These are phyloP conservation scores for Catocala fraxini DNA, from an alignment of 2,888 invertebrate species.

Conservation along the genomic window DNA sequence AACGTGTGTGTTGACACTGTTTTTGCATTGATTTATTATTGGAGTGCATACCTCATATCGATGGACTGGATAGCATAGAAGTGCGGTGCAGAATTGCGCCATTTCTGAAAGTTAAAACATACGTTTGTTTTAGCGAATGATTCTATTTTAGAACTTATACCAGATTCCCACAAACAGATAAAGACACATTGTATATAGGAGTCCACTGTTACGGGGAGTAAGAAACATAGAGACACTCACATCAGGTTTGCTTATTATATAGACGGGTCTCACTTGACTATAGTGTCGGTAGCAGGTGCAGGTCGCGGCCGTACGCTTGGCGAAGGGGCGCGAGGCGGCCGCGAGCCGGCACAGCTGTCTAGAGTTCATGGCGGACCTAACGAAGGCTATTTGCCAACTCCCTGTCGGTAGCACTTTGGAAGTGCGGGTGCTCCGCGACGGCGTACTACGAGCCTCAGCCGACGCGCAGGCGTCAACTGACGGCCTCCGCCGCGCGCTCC, in stretches of 20 bases:
- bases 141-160: neutral
- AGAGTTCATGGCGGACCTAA: constrained; percentile 66
- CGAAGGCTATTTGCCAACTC: constrained; percentile 34
- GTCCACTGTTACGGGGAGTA: constrained; percentile 30
- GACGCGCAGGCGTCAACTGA: constrained; percentile 81
- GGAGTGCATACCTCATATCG: constrained; percentile 76
- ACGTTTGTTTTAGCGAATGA: constrained; percentile 8
- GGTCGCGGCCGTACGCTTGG: constrained; percentile 60
- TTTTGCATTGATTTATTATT: constrained; percentile 51
- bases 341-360: constrained; percentile 77
- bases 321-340: constrained; percentile 52
- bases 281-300: constrained; percentile 71
- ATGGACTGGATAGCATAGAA: constrained; percentile 82
- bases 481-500: constrained; percentile 58
- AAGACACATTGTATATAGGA: constrained; percentile 23
- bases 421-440: constrained; percentile 54
- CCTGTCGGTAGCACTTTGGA: constrained; percentile 28
- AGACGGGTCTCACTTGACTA: constrained; percentile 84
- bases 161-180: constrained; percentile 3
- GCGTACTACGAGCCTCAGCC: constrained; percentile 60
- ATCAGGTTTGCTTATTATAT: constrained; percentile 74
- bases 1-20: constrained; percentile 47
- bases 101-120: constrained; percentile 75
- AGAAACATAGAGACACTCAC: constrained; percentile 74
- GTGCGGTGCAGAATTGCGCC: constrained; percentile 81